phyloP scores from a whole-genome alignment of 2,888 invertebrate genomes.

The Strigamia maritima region DNA sequence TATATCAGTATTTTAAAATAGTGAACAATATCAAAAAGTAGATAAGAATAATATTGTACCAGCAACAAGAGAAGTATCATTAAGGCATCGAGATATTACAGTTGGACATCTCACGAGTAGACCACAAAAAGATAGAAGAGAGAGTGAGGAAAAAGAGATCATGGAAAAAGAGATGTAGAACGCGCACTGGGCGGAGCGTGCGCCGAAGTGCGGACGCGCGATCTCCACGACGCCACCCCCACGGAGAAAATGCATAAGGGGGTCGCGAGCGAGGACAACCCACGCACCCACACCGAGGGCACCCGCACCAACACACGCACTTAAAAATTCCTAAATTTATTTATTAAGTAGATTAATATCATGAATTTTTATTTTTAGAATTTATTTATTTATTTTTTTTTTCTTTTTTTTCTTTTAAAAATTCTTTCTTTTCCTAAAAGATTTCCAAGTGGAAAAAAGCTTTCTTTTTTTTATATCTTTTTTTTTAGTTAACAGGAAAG shows the following conservation, averaged over 20 bases:
- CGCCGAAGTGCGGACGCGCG: conserved; percentile 25
- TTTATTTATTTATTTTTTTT: conserved; percentile 22
- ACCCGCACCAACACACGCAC: conserved; percentile 27
- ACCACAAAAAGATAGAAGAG: conserved; percentile 37
- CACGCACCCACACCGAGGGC: not conserved
- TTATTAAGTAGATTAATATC: conserved; percentile 31
- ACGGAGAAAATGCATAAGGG: conserved; percentile 29
- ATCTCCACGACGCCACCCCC: conserved; percentile 30
- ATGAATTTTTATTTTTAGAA: conserved; percentile 26
- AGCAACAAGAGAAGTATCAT: conserved; percentile 34
- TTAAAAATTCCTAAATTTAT: conserved; percentile 31
- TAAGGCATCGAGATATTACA: conserved; percentile 37
- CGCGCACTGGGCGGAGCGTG: conserved; percentile 7
- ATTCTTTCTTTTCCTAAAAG: conserved; percentile 34
- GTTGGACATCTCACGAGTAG: conserved; percentile 36
- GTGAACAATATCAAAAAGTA: conserved; percentile 41
- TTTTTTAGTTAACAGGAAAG: conserved; percentile 5
- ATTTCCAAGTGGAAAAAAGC: conserved; percentile 36
- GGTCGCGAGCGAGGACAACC: conserved; percentile 31
- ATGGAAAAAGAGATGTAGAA: conserved; percentile 34
- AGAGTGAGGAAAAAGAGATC: conserved; percentile 34
- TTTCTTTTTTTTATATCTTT: conserved; percentile 21
- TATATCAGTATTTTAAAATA: conserved; percentile 38
- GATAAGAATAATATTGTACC: conserved; percentile 39
- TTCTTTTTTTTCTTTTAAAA: not conserved